Percentiles rank a stretch among this genome's conserved stretches.
These are phyloP conservation scores for Amitus sp. DNA, from an alignment of 2,888 invertebrate species.

Conservation along the genomic window DNA sequence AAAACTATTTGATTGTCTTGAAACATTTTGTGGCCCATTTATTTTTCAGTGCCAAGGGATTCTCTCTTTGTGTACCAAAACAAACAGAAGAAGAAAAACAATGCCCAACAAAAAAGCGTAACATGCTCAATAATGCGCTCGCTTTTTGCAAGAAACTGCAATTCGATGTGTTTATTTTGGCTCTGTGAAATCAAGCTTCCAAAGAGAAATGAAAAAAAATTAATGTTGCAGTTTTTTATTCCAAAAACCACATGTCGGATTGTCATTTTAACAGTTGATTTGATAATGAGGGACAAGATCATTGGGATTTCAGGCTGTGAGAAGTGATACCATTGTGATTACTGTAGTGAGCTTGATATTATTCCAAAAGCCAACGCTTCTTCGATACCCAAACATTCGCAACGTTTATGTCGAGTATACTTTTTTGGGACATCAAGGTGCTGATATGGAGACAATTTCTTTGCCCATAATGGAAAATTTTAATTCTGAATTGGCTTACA, in stretches of 20 bases:
- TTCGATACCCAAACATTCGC: slow-evolving; percentile 43
- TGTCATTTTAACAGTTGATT: no score
- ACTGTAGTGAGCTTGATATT: slow-evolving; percentile 48
- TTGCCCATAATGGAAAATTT: slow-evolving; percentile 36
- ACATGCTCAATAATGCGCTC: no score
- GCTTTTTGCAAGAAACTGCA: no score
- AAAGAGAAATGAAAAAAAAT: no score
- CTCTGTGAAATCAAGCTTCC: no score
- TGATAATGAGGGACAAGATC: no score
- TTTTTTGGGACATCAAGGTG: slow-evolving; percentile 53
- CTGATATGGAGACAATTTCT: slow-evolving; percentile 54
- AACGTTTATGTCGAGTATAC: slow-evolving; percentile 55
- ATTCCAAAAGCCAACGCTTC: slow-evolving; percentile 41
- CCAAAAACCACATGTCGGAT: no score
- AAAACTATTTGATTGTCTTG: no score
- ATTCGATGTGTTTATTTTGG: no score
- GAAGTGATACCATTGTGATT: slow-evolving; percentile 45
- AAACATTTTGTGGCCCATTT: no score
- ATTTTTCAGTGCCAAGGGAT: background rate
- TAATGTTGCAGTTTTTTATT: no score
- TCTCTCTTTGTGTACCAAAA: background rate
- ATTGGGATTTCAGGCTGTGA: slow-evolving; percentile 12
- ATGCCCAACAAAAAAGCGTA: background rate
- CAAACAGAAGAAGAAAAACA: background rate
- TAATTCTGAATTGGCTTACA: slow-evolving; percentile 39